Percentiles rank a stretch among this genome's conserved stretches.
Evolutionary conservation across 2,113 vertebrate genomes (phyloP).

Genomic region (Xiphias gladius): DNA sequence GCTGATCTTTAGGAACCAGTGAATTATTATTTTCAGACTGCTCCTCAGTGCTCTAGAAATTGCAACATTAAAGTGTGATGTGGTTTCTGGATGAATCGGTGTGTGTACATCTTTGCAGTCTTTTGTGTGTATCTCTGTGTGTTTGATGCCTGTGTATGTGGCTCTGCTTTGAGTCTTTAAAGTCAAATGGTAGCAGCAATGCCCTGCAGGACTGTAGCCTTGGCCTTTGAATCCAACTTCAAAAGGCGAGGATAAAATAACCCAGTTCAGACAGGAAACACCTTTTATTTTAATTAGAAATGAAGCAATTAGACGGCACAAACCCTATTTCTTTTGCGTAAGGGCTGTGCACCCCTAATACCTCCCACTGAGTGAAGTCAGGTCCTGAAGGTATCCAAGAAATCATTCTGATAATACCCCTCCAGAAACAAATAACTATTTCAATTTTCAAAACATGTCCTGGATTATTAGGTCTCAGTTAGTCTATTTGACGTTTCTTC

Average conservation of each 20-base stretch:
- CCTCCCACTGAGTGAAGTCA: constrained; percentile 56
- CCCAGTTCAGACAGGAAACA: constrained; percentile 68
- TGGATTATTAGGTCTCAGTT: background rate
- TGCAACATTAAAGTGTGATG: constrained; percentile 14
- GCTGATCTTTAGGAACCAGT: constrained; percentile 38
- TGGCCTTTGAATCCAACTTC: constrained; percentile 78
- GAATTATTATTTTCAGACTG: constrained; percentile 33
- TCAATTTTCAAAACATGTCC: constrained; percentile 4
- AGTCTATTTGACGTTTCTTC: background rate
- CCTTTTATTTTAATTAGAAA: constrained; percentile 82
- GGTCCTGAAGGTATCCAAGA: constrained; percentile 44
- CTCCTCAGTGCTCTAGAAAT: constrained; percentile 17
- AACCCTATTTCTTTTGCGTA: constrained; percentile 37
- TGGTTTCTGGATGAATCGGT: constrained; percentile 30
- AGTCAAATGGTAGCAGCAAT: constrained; percentile 66
- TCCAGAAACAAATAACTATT: constrained; percentile 19
- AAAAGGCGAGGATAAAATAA: constrained; percentile 66
- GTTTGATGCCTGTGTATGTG: constrained; percentile 54
- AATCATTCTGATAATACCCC: constrained; percentile 30
- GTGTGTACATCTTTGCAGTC: background rate
- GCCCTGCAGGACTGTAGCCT: constrained; percentile 64
- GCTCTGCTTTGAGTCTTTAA: constrained; percentile 58
- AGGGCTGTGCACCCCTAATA: constrained; percentile 19
- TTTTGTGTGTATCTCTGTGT: constrained; percentile 35
- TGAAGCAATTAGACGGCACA: constrained; percentile 72